phyloP scores from a whole-genome alignment of 23 tunicate genomes.

The Ascidia mentula region DNA sequence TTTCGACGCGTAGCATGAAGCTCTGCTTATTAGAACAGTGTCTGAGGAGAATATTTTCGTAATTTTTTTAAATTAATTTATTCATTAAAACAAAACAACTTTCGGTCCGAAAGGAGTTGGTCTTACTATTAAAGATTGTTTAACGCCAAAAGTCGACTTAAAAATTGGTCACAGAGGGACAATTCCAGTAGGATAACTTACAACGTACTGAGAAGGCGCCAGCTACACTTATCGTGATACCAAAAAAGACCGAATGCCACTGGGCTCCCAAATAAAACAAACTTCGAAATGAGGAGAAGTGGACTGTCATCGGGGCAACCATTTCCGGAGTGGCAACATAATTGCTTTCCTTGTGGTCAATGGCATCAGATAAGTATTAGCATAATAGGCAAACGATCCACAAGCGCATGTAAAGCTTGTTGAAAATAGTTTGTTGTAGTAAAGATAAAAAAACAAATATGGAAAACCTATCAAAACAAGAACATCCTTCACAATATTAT shows the following conservation, averaged over 20 bases:
- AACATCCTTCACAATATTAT: too few relatives aligned
- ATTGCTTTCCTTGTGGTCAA: slow-evolving; percentile 9
- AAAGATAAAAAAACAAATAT: not conserved
- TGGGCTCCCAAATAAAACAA: not conserved
- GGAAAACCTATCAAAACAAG: not conserved
- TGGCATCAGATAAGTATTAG: not conserved
- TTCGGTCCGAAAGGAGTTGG: too few relatives aligned
- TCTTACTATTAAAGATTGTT: too few relatives aligned
- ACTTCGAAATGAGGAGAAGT: not conserved
- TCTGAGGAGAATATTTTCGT: too few relatives aligned
- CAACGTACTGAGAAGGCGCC: too few relatives aligned
- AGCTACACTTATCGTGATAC: not conserved
- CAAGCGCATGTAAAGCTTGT: not conserved
- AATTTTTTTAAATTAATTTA: too few relatives aligned
- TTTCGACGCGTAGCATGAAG: too few relatives aligned
- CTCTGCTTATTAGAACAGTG: too few relatives aligned
- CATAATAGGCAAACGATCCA: not conserved
- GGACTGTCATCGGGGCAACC: not conserved
- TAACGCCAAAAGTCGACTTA: too few relatives aligned
- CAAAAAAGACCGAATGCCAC: not conserved
- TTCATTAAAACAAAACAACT: too few relatives aligned
- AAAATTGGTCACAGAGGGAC: too few relatives aligned
- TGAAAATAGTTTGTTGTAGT: not conserved
- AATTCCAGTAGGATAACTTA: too few relatives aligned
- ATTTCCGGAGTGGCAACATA: not conserved